Percentiles rank a stretch among this genome's conserved stretches.
These are phyloP conservation scores for Drosophila flavopinicola DNA, from an alignment of 2,888 invertebrate genomes.

Conservation along the genomic window DNA sequence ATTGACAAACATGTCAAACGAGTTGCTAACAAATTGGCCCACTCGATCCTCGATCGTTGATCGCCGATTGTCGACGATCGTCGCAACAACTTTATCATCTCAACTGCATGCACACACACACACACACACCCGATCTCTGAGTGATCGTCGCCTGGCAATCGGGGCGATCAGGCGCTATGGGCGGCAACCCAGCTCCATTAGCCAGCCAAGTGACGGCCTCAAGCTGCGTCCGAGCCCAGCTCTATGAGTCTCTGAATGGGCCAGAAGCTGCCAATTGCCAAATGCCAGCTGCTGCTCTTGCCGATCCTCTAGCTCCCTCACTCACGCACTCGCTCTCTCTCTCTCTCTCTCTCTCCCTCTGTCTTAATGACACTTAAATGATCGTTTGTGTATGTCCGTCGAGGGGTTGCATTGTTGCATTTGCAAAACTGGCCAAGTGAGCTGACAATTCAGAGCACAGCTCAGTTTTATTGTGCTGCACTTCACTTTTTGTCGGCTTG, in stretches of 20 bases:
- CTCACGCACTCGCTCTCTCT: not conserved
- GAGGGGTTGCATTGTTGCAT: conserved; percentile 59
- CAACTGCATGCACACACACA: conserved; percentile 7
- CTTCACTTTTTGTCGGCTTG: conserved; percentile 50
- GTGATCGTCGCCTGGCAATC: conserved; percentile 20
- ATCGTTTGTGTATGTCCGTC: conserved; percentile 45
- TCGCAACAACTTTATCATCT: conserved; percentile 69
- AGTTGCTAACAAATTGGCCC: conserved; percentile 72
- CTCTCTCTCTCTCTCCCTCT: conserved; percentile 9
- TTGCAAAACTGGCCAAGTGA: conserved; percentile 60
- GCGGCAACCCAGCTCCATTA: conserved; percentile 69
- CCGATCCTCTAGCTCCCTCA: conserved; percentile 4
- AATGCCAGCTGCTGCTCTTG: conserved; percentile 32
- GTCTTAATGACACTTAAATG: conserved; percentile 76
- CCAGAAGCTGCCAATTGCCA: conserved; percentile 52
- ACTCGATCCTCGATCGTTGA: conserved; percentile 37
- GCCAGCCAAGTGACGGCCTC: conserved; percentile 50
- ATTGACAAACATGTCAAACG: conserved; percentile 80
- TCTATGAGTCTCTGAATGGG: conserved; percentile 24
- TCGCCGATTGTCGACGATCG: conserved; percentile 41
- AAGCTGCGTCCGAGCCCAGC: conserved; percentile 49
- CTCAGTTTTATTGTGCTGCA: conserved; percentile 51
- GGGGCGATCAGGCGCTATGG: conserved; percentile 50
- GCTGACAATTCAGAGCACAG: conserved; percentile 39
- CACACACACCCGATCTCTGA: conserved; percentile 22